Base-by-base conservation (phyloP, 2,113 vertebrate genomes). In the Ploceus nigricollis region DNA sequence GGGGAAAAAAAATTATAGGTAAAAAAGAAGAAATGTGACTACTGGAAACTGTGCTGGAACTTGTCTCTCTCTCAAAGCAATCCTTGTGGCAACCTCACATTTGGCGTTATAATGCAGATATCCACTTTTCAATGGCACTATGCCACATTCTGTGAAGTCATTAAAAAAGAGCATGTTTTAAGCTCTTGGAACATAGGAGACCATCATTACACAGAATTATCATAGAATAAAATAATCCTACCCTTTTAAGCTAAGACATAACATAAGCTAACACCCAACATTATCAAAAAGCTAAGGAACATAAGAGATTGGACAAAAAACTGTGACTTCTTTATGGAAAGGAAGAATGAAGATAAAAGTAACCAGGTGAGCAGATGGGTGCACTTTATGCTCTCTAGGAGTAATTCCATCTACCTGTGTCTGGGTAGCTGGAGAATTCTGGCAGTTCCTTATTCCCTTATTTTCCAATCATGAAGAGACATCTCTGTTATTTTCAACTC, bases 71-170 rank as follows among this genome's bases (percentile, higher is more conserved):
- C 87, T 87, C 93, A 90, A 94, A 97, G 87, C 85, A 94, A 96
- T 93, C 82, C 91, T 97, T 97, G 94, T 97, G 92, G 96, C 95
- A 96, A 93, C 76, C 95, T 97, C 78, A 31, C 51, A 92, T 96
- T 95, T 90, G 30, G 83, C 97, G 93, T 97, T 97, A 64, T 47
- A 96, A 97, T 96, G 97, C 97, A 98, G 96, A 98, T 69, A 97
- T n/a, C 69, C 91, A 83, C 83, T 75, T 89, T 79, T 91, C 85
- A 61, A 11, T 48, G 96, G 96, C 94, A 87, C 47, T 44, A 27
- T 44, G 94, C 91, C 92, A 31, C 78, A 80, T 92, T 94, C 76
- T 79, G 44, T 82, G 93, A 76, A 90, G 69, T 87, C 44, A 33
- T 82, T 33, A 75, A 66, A 89, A 91, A 79, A 73, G 48, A 94